Base-by-base conservation (phyloP, 2,888 invertebrate species). In the Rhorus exstirpatorius region DNA sequence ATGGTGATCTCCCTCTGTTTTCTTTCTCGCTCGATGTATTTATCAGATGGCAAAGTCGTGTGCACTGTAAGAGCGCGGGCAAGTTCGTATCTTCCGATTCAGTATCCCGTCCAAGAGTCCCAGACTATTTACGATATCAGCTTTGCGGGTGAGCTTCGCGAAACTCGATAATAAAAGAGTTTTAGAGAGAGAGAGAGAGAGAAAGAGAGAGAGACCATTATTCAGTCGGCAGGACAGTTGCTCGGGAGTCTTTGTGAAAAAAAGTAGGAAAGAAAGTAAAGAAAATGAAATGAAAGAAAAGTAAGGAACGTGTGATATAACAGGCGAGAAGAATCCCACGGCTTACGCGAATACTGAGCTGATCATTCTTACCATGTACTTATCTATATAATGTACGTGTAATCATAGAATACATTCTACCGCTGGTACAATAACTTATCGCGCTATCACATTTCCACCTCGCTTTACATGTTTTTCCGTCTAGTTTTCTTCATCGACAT, bases 61-160 rank as follows among this genome's bases (percentile, higher is more conserved):
- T 26, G 17, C 35, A 51, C 26, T 17, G 10, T 10, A 14, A 6
- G 41, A 61, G 44, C 26, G 26, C 10, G 24, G 41, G 12, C 35
- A 38, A 68, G 72, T 72, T 61, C 58, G 61, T 78, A 70, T 74
- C 53, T 65, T 38, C 26, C 58, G 65, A 60, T 72, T 74, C 46
- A 60, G 67, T 79, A 24, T 51, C 63, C 26, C n/a, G 35, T 7
- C 10, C 51, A 19, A 74, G 53, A 61, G 26, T 65, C 19, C 41
- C n/a, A n/a, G 46, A 49, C 65, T 71, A 78, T 82, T 82, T 78
- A 82, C 81, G 74, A 70, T 61, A 24, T 6, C 14, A 44, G 21
- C 46, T 58, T 46, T 55, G n/a, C n/a, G 46, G 24, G 44, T 12
- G 58, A 35, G 35, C 17, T 10, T 61, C 61, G 2, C 26, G 46